These are phyloP conservation scores for Drosophila fuyamai DNA, from an alignment of 1,140 invertebrate species.

Conservation along the genomic window DNA sequence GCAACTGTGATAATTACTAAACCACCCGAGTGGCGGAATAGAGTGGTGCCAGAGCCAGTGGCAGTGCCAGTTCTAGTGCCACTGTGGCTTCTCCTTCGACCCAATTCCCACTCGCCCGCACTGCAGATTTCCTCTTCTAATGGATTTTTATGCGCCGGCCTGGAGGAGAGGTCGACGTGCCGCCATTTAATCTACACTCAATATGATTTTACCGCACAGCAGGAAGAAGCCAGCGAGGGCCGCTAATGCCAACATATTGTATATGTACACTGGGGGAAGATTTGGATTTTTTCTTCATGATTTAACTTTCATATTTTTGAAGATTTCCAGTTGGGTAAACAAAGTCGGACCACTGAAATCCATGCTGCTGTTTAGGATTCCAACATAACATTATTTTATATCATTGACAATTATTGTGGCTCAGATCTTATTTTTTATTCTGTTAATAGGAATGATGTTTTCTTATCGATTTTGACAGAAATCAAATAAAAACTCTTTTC, in stretches of 20 bases:
- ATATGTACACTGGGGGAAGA: slow-evolving; percentile 9
- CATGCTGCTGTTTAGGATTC: too few species aligned
- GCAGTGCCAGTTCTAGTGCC: slow-evolving; percentile 12
- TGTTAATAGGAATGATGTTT: neutral
- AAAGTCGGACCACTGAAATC: too few species aligned
- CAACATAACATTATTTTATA: neutral
- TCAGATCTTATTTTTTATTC: neutral
- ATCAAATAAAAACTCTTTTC: neutral
- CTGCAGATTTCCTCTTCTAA: slow-evolving; percentile 70
- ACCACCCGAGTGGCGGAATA: slow-evolving; percentile 11
- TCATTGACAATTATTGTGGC: neutral
- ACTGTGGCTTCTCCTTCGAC: slow-evolving; percentile 9
- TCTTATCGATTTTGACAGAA: too few species aligned
- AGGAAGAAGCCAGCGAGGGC: slow-evolving; percentile 40
- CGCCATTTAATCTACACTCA: slow-evolving; percentile 81
- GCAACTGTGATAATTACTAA: slow-evolving; percentile 75
- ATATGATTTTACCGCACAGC: slow-evolving; percentile 78
- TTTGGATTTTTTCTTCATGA: too few species aligned
- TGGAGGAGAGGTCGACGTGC: slow-evolving; percentile 60
- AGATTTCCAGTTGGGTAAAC: too few species aligned
- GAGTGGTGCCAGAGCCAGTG: slow-evolving; percentile 7
- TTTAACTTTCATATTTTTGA: too few species aligned
- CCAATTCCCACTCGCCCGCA: slow-evolving; percentile 16
- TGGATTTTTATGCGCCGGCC: slow-evolving; percentile 72
- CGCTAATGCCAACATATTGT: slow-evolving; percentile 50